These are phyloP conservation scores for Hylaeus anthracinus DNA, from an alignment of 1,140 invertebrate species.

Conservation along the genomic window DNA sequence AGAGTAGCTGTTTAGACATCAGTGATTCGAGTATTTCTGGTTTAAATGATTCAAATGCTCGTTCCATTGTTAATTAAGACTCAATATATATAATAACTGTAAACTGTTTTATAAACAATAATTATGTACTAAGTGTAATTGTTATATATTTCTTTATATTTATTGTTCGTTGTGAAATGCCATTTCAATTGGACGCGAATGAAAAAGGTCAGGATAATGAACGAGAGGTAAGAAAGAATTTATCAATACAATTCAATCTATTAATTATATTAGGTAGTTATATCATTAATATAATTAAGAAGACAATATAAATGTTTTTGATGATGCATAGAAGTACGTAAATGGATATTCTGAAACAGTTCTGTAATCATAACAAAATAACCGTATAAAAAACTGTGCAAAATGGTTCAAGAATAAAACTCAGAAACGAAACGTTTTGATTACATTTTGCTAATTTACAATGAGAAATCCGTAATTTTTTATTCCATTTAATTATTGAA, in stretches of 20 bases:
- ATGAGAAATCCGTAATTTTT: neutral
- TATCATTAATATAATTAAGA: too few species aligned
- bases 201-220: constrained; percentile 40
- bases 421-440: too few species aligned
- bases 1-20: too few species aligned
- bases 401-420: too few species aligned
- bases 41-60: neutral
- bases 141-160: neutral
- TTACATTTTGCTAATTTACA: too few species aligned
- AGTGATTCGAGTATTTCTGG: neutral
- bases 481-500: neutral
- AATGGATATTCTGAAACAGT: too few species aligned
- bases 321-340: too few species aligned
- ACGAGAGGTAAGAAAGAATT: constrained; percentile 19
- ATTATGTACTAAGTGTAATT: neutral
- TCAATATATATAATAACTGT: neutral
- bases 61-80: neutral
- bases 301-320: too few species aligned
- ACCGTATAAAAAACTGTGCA: too few species aligned
- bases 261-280: too few species aligned
- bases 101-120: neutral
- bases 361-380: too few species aligned
- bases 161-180: constrained; percentile 12
- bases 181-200: constrained; percentile 11
- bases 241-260: neutral